phyloP scores from a whole-genome alignment of 2,113 vertebrate species.

The Girardinichthys multiradiatus region DNA sequence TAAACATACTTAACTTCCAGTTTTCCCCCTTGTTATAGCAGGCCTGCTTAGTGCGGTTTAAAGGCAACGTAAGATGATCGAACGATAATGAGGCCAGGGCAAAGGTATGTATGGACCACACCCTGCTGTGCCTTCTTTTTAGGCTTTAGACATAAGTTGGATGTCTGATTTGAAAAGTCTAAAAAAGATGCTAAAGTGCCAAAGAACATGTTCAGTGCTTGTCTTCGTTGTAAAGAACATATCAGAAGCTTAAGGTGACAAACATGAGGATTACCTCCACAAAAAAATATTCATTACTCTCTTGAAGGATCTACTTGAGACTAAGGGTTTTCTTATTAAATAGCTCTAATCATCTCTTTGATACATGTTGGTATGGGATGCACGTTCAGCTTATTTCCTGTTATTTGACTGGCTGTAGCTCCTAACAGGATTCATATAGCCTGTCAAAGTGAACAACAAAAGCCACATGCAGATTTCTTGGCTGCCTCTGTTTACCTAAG shows the following conservation, averaged over 20 bases:
- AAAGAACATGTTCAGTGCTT: slow-evolving; percentile 40
- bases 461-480: slow-evolving; percentile 57
- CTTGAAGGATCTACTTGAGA: slow-evolving; percentile 36
- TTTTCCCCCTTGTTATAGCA: slow-evolving; percentile 56
- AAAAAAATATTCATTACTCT: slow-evolving; percentile 38
- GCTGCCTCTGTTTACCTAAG: slow-evolving; percentile 40
- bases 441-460: slow-evolving; percentile 53
- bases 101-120: slow-evolving; percentile 75
- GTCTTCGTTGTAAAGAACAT: slow-evolving; percentile 56
- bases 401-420: slow-evolving; percentile 26
- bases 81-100: slow-evolving; percentile 68
- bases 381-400: slow-evolving; percentile 37
- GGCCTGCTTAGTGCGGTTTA: slow-evolving; percentile 54
- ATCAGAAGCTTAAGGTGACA: slow-evolving; percentile 36
- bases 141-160: slow-evolving; percentile 42
- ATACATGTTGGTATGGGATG: slow-evolving; percentile 18
- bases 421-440: slow-evolving; percentile 29
- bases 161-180: slow-evolving; percentile 45
- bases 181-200: slow-evolving; percentile 44
- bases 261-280: slow-evolving; percentile 45
- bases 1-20: slow-evolving; percentile 46
- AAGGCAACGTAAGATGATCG: slow-evolving; percentile 67
- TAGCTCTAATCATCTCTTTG: slow-evolving; percentile 23
- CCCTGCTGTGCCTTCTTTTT: slow-evolving; percentile 51
- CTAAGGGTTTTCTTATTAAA: slow-evolving; percentile 24